A percentile compares a stretch with the other conserved stretches of the same genome.
phyloP scores from a whole-genome alignment of 1,140 invertebrate species.

The Amyelois transitella region DNA sequence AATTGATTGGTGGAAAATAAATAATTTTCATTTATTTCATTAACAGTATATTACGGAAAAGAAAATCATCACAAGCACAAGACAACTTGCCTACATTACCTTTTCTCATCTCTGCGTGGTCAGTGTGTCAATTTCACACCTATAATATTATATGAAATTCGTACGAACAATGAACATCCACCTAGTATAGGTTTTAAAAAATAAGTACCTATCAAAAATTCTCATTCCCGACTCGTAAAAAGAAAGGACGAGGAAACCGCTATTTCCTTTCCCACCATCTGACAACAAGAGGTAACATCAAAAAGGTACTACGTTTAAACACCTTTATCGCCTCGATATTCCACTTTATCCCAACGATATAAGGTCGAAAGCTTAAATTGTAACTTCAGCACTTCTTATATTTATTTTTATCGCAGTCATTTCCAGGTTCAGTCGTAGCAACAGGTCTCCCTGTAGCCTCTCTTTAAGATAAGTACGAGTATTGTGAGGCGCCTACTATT shows the following conservation, averaged over 20 bases:
- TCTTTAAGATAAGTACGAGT: not conserved
- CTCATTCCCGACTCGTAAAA: not conserved
- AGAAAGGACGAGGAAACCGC: not conserved
- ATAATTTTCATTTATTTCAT: too few species aligned
- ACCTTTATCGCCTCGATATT: not conserved
- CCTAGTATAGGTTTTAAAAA: too few species aligned
- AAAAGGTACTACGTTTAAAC: not conserved
- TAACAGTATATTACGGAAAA: too few species aligned
- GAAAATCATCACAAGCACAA: too few species aligned
- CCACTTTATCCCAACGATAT: not conserved
- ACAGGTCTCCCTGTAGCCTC: not conserved
- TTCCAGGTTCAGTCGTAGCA: not conserved
- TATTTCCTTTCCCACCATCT: not conserved
- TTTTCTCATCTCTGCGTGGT: too few species aligned
- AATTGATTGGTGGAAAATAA: too few species aligned
- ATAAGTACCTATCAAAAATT: not conserved
- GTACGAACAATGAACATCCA: too few species aligned
- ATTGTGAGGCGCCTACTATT: not conserved
- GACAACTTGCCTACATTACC: too few species aligned
- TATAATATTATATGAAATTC: too few species aligned
- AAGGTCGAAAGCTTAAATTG: not conserved
- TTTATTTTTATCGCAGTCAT: not conserved
- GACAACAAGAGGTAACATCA: not conserved
- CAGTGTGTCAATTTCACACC: too few species aligned
- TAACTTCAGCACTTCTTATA: not conserved